Evolutionary conservation across 2,113 vertebrate genomes (phyloP), one percentile per base, ranked within the genome.

Genomic region (Microcebus tavaratra): DNA sequence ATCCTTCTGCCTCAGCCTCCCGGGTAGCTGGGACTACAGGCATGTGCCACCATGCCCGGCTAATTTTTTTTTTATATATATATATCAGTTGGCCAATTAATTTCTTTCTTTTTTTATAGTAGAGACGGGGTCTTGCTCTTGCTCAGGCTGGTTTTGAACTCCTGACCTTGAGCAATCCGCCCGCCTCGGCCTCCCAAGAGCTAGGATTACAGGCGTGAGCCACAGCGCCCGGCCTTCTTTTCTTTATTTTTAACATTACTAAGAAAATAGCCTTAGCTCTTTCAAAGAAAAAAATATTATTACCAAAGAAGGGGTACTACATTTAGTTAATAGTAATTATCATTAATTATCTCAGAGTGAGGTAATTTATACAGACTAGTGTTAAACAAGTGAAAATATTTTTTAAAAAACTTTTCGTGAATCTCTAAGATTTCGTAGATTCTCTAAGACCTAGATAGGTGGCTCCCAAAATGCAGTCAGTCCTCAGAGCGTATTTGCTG

Each of bases 341-440:
- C 42, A 82, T 6, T 79, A 55, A 88, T 21, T 80, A 91, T 39
- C 14, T 95, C 65, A 78, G 39, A 73, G 20, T 81, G 31, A 94
- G 31, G 21, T 55, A 70, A 89, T 78, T n/a, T 31, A 80, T 63
- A 7, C 17, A 91, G 86, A 81, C 23, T 82, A 70, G 39, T 82
- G 4, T 88, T 31, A 93, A 95, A 63, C 25, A 96, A 95, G 15
- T 50, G 59, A 91, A 95, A 97, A 83, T 42, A 36, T 17, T 45
- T 90, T 90, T 90, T 93, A 2, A 23, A 48, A 45, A 91, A 6
- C 0, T 4, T 82, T 73, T 79, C 25, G 55, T 73, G 14, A 81
- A 68, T 91, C 72, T 92, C 39, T 39, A 39, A 39, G 39, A 39
- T 39, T 39, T 39, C 39, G 39, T 84, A 88, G 95, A 70, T 21